Evolutionary conservation across 2,113 vertebrate species (phyloP), one percentile per base, ranked within the genome.

Genomic region (Chaetodon trifascialis): DNA sequence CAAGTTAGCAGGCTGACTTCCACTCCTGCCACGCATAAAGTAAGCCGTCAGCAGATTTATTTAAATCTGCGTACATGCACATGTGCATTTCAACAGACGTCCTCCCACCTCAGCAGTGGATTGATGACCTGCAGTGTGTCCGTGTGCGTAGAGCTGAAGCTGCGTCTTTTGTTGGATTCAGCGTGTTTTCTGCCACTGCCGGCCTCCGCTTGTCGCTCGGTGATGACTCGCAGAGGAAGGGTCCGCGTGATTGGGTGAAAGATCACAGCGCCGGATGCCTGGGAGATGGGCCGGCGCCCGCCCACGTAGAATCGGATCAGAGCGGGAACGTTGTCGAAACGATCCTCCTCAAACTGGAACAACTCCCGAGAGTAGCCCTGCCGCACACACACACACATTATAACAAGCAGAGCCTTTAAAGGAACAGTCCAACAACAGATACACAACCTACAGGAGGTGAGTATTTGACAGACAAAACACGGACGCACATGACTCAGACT

Each of bases 261-360:
- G 72, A 97, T 95, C 75, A 97, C 89, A 1, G 96, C 96, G 8
- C 96, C 95, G 0, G 96, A 96, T 63, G 88, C 91, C 56, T 95
- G 92, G 2, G 97, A 97, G 82, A 97, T 91, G 15, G 96, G 92
- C 9, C 66, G 92, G 17, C 90, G 94, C 3, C 90, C 91, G 0
- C 95, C 95, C 76, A 97, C 91, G 0, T 97, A 95, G 88, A 96
- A 97, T 2, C 67, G 94, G 40, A 98, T 93, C 69, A 98, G 94
- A 38, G 96, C 95, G 0, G 96, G 95, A 44, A 97, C 87, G 21
- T 94, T 97, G 88, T 96, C 94, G 38, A 97, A 97, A 77, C 94
- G 96, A 59, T 98, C 97, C 51, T 96, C 95, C 88, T 97, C 96
- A 19, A 98, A 96, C 92, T 97, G 97, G 93, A 96, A 97, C 79